Evolutionary conservation across 2,888 invertebrate species (phyloP).

Genomic region (Yponomeuta sedellus): DNA sequence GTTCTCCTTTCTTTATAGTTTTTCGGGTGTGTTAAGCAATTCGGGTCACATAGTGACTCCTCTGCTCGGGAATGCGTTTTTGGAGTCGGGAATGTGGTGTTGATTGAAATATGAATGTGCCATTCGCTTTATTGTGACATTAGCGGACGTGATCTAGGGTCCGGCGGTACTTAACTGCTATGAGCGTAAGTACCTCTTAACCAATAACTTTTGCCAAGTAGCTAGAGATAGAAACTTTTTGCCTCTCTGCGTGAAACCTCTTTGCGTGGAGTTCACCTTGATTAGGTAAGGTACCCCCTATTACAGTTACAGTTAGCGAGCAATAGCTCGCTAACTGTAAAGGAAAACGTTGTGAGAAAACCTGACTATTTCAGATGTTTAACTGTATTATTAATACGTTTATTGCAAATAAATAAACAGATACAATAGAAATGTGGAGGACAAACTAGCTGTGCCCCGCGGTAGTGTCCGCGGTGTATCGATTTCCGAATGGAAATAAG

Average conservation of each 20-base stretch:
- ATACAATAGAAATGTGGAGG: too few species aligned
- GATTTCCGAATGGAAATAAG: too few species aligned
- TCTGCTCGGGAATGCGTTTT: conserved; percentile 19
- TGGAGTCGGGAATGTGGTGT: neutral
- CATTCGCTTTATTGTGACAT: neutral
- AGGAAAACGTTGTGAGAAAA: too few species aligned
- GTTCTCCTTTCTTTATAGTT: conserved; percentile 22
- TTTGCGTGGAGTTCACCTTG: neutral
- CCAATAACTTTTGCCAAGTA: neutral
- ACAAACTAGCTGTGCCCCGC: too few species aligned
- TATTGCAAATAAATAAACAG: too few species aligned
- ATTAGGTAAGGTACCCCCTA: neutral
- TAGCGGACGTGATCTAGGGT: neutral
- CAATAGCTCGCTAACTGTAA: too few species aligned
- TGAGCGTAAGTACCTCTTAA: conserved; percentile 7
- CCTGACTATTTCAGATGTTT: too few species aligned
- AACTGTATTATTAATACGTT: too few species aligned
- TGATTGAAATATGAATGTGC: conserved; percentile 4
- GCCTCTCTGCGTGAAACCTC: neutral
- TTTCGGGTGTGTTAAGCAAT: conserved; percentile 25
- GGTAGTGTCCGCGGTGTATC: too few species aligned
- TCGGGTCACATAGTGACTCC: conserved; percentile 21
- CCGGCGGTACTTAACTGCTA: neutral
- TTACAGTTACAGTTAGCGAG: too few species aligned
- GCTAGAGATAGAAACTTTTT: neutral